These are phyloP conservation scores for Geococcyx californianus DNA, from an alignment of 2,113 vertebrate species.

Conservation along the genomic window DNA sequence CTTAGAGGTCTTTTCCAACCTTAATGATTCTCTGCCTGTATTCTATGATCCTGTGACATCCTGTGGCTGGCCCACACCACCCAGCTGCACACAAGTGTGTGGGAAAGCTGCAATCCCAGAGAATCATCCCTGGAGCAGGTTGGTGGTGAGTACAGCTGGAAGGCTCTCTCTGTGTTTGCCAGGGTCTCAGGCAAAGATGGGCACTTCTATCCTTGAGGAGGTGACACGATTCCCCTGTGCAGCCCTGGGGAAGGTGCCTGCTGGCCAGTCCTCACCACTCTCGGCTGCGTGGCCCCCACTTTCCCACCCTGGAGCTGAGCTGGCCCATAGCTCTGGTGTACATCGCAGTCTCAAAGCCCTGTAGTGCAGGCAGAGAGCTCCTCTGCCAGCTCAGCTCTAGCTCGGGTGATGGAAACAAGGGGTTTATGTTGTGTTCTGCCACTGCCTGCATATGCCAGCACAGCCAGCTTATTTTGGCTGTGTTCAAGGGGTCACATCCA, in stretches of 20 bases:
- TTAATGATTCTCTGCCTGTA: no score
- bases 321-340: background rate
- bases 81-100: accelerated
- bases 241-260: accelerated
- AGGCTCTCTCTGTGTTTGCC: background rate
- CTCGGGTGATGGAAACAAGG: accelerated
- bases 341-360: background rate
- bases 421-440: background rate
- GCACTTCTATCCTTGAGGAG: background rate
- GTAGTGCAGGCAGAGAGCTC: accelerated
- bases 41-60: no score
- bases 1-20: no score
- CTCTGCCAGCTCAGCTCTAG: background rate
- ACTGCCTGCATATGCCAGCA: accelerated
- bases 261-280: accelerated
- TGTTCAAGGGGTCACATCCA: background rate
- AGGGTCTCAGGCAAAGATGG: background rate
- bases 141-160: accelerated
- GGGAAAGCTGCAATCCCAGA: background rate
- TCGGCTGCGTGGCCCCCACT: accelerated
- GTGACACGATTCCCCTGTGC: accelerated
- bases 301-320: background rate
- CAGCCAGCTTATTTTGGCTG: accelerated
- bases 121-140: background rate
- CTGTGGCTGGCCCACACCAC: accelerated